Evolutionary conservation across 2,888 invertebrate species (phyloP).

Genomic region (Brenthis daphne): DNA sequence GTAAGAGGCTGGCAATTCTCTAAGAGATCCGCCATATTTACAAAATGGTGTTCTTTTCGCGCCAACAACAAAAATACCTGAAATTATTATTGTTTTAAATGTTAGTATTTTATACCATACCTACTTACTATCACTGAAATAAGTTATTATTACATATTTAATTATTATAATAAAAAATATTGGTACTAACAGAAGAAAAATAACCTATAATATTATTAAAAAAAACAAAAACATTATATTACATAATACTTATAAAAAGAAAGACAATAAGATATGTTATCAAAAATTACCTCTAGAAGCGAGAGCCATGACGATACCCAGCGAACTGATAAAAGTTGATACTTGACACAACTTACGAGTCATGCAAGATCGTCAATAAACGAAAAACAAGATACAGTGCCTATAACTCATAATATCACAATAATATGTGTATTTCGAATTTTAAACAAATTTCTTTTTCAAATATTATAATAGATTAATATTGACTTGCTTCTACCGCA

Average conservation of each 20-base stretch:
- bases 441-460: not conserved
- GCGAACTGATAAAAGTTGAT: conserved; percentile 31
- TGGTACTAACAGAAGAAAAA: not conserved
- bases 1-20: conserved; percentile 64
- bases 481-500: too few relatives aligned
- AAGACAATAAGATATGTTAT: conserved; percentile 1
- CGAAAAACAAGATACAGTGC: conserved; percentile 2
- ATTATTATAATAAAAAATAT: not conserved
- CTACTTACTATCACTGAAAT: too few relatives aligned
- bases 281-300: conserved; percentile 39
- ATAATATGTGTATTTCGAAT: not conserved
- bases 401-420: not conserved
- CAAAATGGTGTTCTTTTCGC: conserved; percentile 76
- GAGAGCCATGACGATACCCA: conserved; percentile 38
- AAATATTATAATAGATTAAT: too few relatives aligned
- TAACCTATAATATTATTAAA: not conserved
- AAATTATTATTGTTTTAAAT: conserved; percentile 1
- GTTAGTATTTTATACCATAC: too few relatives aligned
- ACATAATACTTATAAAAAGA: not conserved
- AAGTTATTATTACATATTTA: too few relatives aligned
- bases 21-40: conserved; percentile 62
- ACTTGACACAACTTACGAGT: conserved; percentile 17
- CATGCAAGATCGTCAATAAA: conserved; percentile 18
- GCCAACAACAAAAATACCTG: conserved; percentile 69
- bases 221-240: conserved; percentile 1